Conservation (phyloP, 2,888 invertebrate species). For the Papilio gigon region DNA sequence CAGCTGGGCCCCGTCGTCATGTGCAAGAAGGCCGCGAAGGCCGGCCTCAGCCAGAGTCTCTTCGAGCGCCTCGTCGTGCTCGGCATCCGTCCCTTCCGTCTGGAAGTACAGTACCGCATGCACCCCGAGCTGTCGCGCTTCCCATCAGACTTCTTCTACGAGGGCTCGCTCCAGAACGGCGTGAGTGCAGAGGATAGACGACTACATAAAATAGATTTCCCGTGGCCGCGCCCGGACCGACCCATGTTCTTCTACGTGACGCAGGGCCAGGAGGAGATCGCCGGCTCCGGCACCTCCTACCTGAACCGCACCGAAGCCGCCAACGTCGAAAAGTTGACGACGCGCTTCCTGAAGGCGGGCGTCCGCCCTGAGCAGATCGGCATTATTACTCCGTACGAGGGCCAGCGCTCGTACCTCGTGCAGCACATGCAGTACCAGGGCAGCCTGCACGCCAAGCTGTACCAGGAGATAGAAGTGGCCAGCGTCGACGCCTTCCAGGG, state of each 20-base stretch:
- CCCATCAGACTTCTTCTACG: conserved; percentile 99
- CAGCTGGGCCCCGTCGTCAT: conserved; percentile 99
- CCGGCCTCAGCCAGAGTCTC: conserved; percentile 97
- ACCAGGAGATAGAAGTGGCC: conserved; percentile 99
- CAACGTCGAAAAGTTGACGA: conserved; percentile 98
- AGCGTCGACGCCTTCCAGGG: conserved; percentile 99
- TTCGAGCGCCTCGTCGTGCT: conserved; percentile 98
- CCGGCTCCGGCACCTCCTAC: conserved; percentile 99
- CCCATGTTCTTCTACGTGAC: conserved; percentile 99
- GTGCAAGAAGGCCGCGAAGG: conserved; percentile 99
- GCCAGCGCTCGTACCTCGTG: conserved; percentile 97
- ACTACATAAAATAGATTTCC: conserved; percentile 95
- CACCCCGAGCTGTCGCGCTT: conserved; percentile 98
- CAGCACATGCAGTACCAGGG: conserved; percentile 99
- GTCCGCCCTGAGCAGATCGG: conserved; percentile 99
- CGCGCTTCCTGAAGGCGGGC: conserved; percentile 95
- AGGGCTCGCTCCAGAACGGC: conserved; percentile 99
- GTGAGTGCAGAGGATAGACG: conserved; percentile 98
- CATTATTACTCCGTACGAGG: conserved; percentile 99
- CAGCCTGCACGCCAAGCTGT: conserved; percentile 96
- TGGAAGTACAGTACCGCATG: conserved; percentile 99
- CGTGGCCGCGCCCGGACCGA: conserved; percentile 97
- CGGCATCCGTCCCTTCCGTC: conserved; percentile 97
- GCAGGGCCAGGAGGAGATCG: conserved; percentile 99
- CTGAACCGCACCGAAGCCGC: conserved; percentile 99